Percentiles rank a stretch among this genome's conserved stretches.
Conservation (phyloP, 2,888 invertebrate species). For the Amiota communis region DNA sequence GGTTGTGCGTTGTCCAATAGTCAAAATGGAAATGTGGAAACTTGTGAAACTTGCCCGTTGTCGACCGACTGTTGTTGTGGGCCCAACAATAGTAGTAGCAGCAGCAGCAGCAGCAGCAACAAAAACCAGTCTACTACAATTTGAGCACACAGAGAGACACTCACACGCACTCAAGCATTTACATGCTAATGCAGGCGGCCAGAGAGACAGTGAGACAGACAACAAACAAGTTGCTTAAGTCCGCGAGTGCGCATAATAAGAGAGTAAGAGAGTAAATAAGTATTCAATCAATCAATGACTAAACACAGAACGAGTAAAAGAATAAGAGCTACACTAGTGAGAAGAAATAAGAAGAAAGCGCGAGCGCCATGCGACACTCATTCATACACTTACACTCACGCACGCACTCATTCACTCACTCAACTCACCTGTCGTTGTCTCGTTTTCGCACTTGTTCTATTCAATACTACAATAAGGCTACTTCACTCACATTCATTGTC, state of each 20-base stretch:
- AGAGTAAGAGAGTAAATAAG: no score
- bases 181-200: constrained; percentile 6
- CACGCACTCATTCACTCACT: constrained; percentile 37
- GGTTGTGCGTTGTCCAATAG: no score
- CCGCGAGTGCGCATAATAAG: no score
- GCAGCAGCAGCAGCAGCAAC: background rate
- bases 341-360: background rate
- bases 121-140: background rate
- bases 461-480: constrained; percentile 27
- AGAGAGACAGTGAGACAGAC: background rate
- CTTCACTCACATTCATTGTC: constrained; percentile 40
- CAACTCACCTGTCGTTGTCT: constrained; percentile 56
- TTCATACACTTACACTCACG: constrained; percentile 2
- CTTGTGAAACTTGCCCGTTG: no score
- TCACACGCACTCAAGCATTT: background rate
- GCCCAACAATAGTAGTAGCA: background rate
- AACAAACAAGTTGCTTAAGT: no score
- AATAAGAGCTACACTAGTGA: background rate
- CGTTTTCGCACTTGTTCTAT: constrained; percentile 47
- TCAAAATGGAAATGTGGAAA: no score
- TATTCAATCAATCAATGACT: no score
- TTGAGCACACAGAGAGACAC: constrained; percentile 1
- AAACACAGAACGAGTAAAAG: no score
- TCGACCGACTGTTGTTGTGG: constrained; percentile 11
- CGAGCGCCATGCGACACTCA: constrained; percentile 13